phyloP scores from a whole-genome alignment of 2,888 invertebrate genomes.

The Gasteruption jaculator region DNA sequence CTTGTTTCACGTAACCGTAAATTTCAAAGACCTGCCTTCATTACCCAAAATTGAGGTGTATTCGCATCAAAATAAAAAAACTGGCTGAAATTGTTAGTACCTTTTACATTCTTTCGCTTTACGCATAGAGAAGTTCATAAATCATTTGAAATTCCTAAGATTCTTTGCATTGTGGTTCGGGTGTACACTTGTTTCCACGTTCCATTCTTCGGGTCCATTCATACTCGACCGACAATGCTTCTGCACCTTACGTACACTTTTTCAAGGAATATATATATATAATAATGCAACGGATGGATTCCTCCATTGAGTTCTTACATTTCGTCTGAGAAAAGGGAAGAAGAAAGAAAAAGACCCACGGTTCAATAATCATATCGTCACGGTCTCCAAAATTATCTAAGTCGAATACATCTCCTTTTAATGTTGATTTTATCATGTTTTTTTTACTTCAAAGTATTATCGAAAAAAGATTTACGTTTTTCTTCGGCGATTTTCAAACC shows the following conservation, averaged over 20 bases:
- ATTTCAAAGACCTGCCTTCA: no score
- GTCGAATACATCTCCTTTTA: slow-evolving; percentile 15
- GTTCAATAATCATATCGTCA: slow-evolving; percentile 25
- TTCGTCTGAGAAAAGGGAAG: slow-evolving; percentile 12
- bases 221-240: slow-evolving; percentile 39
- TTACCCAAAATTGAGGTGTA: no score
- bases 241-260: no score
- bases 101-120: no score
- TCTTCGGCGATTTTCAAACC: slow-evolving; percentile 11
- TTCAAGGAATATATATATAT: no score
- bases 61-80: no score
- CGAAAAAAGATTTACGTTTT: slow-evolving; percentile 16
- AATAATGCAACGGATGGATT: no score
- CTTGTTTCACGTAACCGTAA: no score
- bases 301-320: slow-evolving; percentile 20
- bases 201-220: slow-evolving; percentile 41
- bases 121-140: slow-evolving; percentile 40
- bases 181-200: slow-evolving; percentile 46
- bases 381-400: slow-evolving; percentile 31
- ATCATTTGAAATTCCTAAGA: slow-evolving; percentile 39
- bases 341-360: slow-evolving; percentile 20
- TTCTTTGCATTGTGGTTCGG: slow-evolving; percentile 36
- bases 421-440: slow-evolving; percentile 48
- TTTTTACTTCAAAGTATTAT: no score
- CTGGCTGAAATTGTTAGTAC: no score